Evolutionary conservation across 2,113 vertebrate genomes (phyloP), one percentile per base, ranked within the genome.

Genomic region (Chloropsis hardwickii): DNA sequence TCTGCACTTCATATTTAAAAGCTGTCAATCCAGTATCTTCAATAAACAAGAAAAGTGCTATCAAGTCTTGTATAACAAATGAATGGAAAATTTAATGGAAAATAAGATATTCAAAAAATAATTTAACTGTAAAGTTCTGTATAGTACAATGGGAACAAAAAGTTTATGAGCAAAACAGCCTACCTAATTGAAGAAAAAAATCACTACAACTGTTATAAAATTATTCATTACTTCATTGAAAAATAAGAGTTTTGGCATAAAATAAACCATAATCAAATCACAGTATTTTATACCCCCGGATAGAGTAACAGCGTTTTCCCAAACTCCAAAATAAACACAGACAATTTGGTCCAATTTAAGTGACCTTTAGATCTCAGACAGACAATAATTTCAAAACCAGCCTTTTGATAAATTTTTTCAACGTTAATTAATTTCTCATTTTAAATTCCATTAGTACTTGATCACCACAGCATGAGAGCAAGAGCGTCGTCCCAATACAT

Each of bases 361-460:
- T 40, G 93, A 95, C 95, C 95, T 93, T 95, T 87, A 92, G 70
- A 86, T 97, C 83, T 88, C 88, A 79, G 77, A 42, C 62, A 96
- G 81, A 88, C 28, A 93, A 92, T 80, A 91, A 97, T 73, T 95
- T 96, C 88, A 65, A 92, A 95, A 91, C 31, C 64, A 76, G 88
- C 12, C 85, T 93, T 92, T 76, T 94, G 77, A 94, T 77, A 96
- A 88, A 51, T 95, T 95, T 96, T 88, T 54, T 33, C 77, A 72
- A 85, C 12, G 11, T 96, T 89, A 96, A 97, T 96, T 97, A 96
- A 96, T 97, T 95, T 96, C 86, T 96, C 80, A 97, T 88, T 97
- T 95, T 70, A 93, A 97, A 96, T 95, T 95, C 96, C 94, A 97
- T 97, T 96, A 97, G 96, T 79, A 90, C 83, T 97, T 96, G 93